Evolutionary conservation across 2,113 vertebrate genomes (phyloP).

Genomic region (Microtus montanus): DNA sequence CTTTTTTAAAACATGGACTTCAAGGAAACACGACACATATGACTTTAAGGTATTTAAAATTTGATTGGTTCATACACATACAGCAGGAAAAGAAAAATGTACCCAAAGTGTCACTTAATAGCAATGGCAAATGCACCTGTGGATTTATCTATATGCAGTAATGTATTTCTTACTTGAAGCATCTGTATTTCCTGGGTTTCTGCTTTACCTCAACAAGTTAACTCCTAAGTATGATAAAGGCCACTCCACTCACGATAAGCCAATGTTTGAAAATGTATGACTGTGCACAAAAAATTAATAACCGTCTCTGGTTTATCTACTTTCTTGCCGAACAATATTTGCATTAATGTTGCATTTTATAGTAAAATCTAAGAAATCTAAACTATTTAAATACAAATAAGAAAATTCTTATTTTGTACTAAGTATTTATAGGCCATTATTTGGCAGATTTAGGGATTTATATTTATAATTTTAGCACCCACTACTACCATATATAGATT

Average conservation of each 20-base stretch:
- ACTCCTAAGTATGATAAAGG: slow-evolving; percentile 63
- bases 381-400: slow-evolving; percentile 84
- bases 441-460: slow-evolving; percentile 78
- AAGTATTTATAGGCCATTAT: slow-evolving; percentile 64
- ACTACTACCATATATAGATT: neutral
- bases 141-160: slow-evolving; percentile 31
- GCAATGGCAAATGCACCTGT: neutral
- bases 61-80: neutral
- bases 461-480: slow-evolving; percentile 60
- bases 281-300: slow-evolving; percentile 65
- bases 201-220: slow-evolving; percentile 53
- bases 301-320: slow-evolving; percentile 68
- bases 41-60: neutral
- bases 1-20: neutral
- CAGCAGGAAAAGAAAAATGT: slow-evolving; percentile 12
- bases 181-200: slow-evolving; percentile 21
- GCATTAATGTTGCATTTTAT: slow-evolving; percentile 67
- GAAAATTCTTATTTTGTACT: slow-evolving; percentile 62
- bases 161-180: neutral
- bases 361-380: slow-evolving; percentile 59
- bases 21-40: neutral
- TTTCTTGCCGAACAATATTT: slow-evolving; percentile 73
- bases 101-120: neutral
- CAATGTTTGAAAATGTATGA: slow-evolving; percentile 76
- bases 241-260: slow-evolving; percentile 75